A percentile compares a stretch with the other conserved stretches of the same genome.
Conservation (phyloP, 2,113 vertebrate genomes). For the Prinia subflava region DNA sequence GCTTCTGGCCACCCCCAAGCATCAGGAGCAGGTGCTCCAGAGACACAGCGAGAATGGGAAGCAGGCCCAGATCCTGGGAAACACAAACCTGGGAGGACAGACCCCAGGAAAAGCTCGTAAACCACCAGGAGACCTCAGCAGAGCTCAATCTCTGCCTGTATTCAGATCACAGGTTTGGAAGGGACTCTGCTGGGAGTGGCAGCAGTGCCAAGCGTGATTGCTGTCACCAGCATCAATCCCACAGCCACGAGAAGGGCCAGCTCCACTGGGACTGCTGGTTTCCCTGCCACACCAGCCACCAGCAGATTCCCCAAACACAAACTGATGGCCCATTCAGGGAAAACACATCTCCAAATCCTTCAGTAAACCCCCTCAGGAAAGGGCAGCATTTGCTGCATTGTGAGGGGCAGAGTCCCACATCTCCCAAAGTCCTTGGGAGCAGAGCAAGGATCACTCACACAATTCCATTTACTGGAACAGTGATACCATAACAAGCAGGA, state of each 20-base stretch:
- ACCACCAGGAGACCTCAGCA: background rate
- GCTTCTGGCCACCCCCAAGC: background rate
- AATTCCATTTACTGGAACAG: rapidly evolving
- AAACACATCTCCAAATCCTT: background rate
- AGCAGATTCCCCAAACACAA: background rate
- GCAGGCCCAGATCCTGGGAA: background rate
- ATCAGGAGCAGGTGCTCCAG: background rate
- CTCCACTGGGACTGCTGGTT: rapidly evolving
- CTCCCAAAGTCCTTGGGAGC: background rate
- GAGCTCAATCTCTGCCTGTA: background rate
- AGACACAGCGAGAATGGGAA: background rate
- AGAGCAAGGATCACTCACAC: background rate
- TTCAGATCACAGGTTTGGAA: background rate
- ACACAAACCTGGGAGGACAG: background rate
- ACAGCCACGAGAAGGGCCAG: background rate
- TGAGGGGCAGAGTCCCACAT: background rate
- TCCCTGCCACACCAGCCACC: background rate
- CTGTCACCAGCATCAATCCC: background rate
- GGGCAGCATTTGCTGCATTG: rapidly evolving
- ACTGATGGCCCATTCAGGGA: background rate
- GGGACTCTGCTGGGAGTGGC: background rate
- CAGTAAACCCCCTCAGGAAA: background rate
- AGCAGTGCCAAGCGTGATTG: background rate
- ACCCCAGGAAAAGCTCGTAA: background rate
- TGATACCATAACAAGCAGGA: background rate